Evolutionary conservation across 2,797 vertebrate genomes (phyloP).

Genomic region (Catamblyrhynchus diadema): DNA sequence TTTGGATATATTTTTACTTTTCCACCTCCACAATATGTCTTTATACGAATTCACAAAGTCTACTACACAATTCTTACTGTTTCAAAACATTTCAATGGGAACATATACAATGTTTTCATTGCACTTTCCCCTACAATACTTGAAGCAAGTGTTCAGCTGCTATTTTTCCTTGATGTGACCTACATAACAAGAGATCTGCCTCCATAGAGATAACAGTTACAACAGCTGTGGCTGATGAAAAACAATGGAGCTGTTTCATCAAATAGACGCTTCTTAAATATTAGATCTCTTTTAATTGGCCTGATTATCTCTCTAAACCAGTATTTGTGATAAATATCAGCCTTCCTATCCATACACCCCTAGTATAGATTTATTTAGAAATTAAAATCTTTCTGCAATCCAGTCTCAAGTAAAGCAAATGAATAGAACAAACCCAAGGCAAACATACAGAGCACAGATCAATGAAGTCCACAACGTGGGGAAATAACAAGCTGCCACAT

Average conservation of each 20-base stretch:
- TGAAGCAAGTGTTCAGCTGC: conserved; percentile 53
- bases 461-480: not conserved
- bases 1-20: not conserved
- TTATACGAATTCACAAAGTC: not conserved
- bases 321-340: conserved; percentile 26
- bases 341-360: not conserved
- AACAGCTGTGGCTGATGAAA: conserved; percentile 67
- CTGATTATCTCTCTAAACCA: conserved; percentile 56
- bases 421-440: not conserved
- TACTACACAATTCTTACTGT: not conserved
- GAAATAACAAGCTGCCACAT: not conserved
- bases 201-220: conserved; percentile 60
- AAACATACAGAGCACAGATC: not conserved
- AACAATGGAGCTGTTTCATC: conserved; percentile 65
- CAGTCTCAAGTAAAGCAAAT: not conserved
- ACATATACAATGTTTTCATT: not conserved
- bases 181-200: conserved; percentile 68
- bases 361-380: not conserved
- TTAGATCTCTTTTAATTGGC: conserved; percentile 47
- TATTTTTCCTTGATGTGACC: conserved; percentile 69
- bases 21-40: not conserved
- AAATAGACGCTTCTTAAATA: conserved; percentile 49
- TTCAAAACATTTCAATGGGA: not conserved
- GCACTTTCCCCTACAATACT: conserved; percentile 12
- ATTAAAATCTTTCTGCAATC: not conserved